Evolutionary conservation across 2,797 vertebrate genomes (phyloP), one percentile per base, ranked within the genome.

Genomic region (Gila robusta): DNA sequence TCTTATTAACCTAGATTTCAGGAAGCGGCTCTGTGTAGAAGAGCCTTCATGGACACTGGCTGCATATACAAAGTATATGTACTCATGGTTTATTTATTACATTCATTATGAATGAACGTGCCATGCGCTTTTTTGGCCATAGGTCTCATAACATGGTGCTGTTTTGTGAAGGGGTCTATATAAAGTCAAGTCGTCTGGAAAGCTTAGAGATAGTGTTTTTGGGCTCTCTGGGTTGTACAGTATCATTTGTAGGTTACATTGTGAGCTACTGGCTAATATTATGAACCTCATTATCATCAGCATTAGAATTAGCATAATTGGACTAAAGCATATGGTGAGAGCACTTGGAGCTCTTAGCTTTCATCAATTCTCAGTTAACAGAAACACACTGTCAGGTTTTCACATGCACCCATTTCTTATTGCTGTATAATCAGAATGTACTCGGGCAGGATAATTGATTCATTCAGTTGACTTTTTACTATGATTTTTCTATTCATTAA

Each of bases 1-100:
- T 73, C 52, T 77, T 87, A 73, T 77, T 89, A 85, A 84, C 82
- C 85, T 74, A 87, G 67, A 85, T 87, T 85, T 23, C 26, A 52
- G 19, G 21, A 37, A 84, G 44, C 23, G 11, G 41, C 85, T 79
- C 67, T 82, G 23, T 54, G 41, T 79, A 35, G 49, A 79, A 71
- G n/a, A 80, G 76, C 78, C 82, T 72, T 80, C 14, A 81, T 54
- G 19, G 28, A n/a, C 64, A 64, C 39, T 71, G 76, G 28, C 59
- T 76, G 35, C 70, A 62, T 67, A 79, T 70, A 67, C 52, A 71
- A 72, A 80, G 39, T 84, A 35, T 71, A 70, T 70, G 62, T 37
- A 21, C 28, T 44, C 11, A 80, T 85, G 39, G 35, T 89, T 87
- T 85, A 80, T 89, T 87, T 35, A 89, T 70, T 23, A 12, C 17